These are phyloP conservation scores for Uropetala carovei DNA, from an alignment of 2,888 invertebrate species.

Conservation along the genomic window DNA sequence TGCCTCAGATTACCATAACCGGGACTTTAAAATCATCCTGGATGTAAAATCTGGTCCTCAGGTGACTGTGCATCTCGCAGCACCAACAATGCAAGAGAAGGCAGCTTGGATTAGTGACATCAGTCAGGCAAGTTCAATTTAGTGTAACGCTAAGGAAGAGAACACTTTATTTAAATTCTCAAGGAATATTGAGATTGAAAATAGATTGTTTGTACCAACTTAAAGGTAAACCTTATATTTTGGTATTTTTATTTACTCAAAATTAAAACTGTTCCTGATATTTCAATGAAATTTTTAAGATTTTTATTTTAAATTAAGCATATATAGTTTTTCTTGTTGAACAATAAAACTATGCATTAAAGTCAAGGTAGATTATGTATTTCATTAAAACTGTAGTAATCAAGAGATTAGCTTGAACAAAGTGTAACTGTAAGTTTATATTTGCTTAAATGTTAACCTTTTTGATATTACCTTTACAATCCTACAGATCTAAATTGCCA, in stretches of 20 bases:
- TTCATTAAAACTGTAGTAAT: not conserved
- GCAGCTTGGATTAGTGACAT: slow-evolving; percentile 96
- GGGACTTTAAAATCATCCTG: slow-evolving; percentile 85
- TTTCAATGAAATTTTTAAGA: not conserved
- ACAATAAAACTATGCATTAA: not conserved
- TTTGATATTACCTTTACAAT: too few relatives aligned
- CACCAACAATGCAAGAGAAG: slow-evolving; percentile 90
- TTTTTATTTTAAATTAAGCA: not conserved
- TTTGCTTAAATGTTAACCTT: too few relatives aligned
- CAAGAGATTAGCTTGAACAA: too few relatives aligned
- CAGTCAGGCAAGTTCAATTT: slow-evolving; percentile 79
- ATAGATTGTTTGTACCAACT: not conserved
- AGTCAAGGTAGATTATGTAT: not conserved
- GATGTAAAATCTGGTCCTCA: slow-evolving; percentile 78
- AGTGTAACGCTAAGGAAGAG: not conserved
- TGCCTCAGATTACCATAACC: slow-evolving; percentile 77
- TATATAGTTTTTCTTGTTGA: not conserved
- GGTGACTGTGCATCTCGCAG: slow-evolving; percentile 74
- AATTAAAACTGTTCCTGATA: not conserved
- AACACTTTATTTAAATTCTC: not conserved
- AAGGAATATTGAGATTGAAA: not conserved
- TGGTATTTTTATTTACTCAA: not conserved
- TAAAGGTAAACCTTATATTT: not conserved
- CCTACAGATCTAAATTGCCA: too few relatives aligned
- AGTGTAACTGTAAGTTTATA: too few relatives aligned